phyloP scores from a whole-genome alignment of 2,888 invertebrate genomes.

The Philonicus albiceps region DNA sequence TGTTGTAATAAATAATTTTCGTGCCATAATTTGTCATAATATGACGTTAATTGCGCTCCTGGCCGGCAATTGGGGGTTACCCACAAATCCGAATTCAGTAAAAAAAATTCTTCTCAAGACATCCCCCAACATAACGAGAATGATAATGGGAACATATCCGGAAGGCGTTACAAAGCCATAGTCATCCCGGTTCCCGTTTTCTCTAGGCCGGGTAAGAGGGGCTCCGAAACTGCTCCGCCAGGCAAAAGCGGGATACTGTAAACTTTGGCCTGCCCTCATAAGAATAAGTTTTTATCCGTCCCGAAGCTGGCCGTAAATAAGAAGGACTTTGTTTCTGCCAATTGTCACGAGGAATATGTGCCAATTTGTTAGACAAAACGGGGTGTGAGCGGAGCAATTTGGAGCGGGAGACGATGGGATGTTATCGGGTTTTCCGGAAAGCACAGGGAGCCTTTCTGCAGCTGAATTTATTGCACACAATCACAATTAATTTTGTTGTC shows the following conservation, averaged over 20 bases:
- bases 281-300: neutral
- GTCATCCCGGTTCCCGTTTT: neutral
- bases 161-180: neutral
- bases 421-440: neutral
- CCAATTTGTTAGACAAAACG: constrained; percentile 9
- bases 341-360: constrained; percentile 28
- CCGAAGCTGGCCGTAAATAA: neutral
- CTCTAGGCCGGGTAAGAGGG: neutral
- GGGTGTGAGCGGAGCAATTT: neutral
- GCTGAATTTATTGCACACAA: constrained; percentile 14
- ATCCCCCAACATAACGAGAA: neutral
- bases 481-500: constrained; percentile 16
- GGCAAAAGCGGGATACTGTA: neutral
- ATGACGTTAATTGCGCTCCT: constrained; percentile 23
- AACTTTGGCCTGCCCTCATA: neutral
- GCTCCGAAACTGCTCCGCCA: neutral
- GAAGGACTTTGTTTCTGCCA: constrained; percentile 25
- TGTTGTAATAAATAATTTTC: constrained; percentile 12
- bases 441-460: neutral
- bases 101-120: neutral
- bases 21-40: constrained; percentile 21
- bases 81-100: neutral
- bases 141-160: neutral
- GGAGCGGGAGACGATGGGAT: neutral
- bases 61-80: constrained; percentile 7